phyloP scores from a whole-genome alignment of 2,888 invertebrate genomes.

The Synergus gifuensis region DNA sequence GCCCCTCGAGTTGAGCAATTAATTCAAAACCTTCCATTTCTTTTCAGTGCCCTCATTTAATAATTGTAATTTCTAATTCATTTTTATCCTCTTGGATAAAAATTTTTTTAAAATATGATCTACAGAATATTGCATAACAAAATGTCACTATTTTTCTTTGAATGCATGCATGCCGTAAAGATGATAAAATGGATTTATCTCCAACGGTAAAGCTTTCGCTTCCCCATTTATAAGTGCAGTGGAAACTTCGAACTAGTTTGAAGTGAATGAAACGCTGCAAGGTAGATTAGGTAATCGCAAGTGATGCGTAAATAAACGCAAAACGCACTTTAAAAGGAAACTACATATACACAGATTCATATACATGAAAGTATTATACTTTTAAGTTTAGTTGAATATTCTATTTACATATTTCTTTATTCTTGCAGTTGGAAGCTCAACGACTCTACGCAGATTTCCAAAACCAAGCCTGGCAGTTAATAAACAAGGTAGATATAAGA shows the following conservation, averaged over 20 bases:
- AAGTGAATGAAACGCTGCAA: slow-evolving; percentile 19
- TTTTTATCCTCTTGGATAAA: too few species aligned
- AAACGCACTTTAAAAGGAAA: neutral
- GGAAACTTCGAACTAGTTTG: slow-evolving; percentile 50
- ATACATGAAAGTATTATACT: neutral
- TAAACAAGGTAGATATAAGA: slow-evolving; percentile 84
- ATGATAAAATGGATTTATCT: slow-evolving; percentile 55
- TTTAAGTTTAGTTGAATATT: neutral
- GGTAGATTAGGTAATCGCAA: slow-evolving; percentile 11
- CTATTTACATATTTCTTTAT: neutral
- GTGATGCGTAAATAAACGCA: slow-evolving; percentile 9
- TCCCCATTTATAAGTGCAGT: slow-evolving; percentile 45
- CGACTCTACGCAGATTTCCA: slow-evolving; percentile 91
- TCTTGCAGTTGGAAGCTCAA: slow-evolving; percentile 88
- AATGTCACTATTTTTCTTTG: slow-evolving; percentile 10
- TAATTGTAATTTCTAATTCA: too few species aligned
- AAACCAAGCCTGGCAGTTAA: slow-evolving; percentile 87
- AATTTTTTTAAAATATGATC: neutral
- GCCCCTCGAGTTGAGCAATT: slow-evolving; percentile 47
- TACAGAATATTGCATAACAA: neutral
- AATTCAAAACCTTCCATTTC: neutral
- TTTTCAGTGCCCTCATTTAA: too few species aligned
- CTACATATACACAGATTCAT: neutral
- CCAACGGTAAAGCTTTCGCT: slow-evolving; percentile 57
- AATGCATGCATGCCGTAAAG: neutral